Evolutionary conservation across 2,797 vertebrate genomes (phyloP).

Genomic region (Glossophaga mutica): DNA sequence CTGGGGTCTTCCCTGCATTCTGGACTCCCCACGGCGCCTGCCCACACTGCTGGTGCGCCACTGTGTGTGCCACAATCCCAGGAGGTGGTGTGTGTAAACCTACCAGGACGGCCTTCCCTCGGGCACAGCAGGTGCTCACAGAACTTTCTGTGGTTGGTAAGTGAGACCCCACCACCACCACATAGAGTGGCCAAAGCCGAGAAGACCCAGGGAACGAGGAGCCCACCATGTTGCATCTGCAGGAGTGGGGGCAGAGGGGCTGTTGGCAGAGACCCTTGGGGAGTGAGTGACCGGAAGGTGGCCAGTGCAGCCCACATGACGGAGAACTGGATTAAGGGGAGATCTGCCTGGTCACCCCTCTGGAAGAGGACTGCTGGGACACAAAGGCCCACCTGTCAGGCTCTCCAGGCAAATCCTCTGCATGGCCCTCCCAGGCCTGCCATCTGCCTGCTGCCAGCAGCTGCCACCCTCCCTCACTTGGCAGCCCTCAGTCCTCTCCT

Average conservation of each 20-base stretch:
- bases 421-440: neutral
- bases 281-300: neutral
- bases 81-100: neutral
- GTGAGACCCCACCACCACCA: neutral
- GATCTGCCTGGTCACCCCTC: neutral
- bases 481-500: constrained; percentile 17
- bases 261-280: neutral
- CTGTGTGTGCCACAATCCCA: neutral
- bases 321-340: neutral
- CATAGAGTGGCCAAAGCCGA: neutral
- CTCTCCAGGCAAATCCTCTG: neutral
- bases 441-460: neutral
- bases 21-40: neutral
- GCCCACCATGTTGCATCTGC: neutral
- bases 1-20: neutral
- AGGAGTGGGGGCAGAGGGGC: too few species aligned
- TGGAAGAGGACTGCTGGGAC: neutral
- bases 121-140: neutral
- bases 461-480: neutral
- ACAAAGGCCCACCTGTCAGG: constrained; percentile 54
- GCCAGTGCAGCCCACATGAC: neutral
- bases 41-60: fast-evolving
- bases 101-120: neutral
- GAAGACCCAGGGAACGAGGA: neutral
- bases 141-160: neutral